Conservation (phyloP, 2,113 vertebrate species). For the Aythya baeri region DNA sequence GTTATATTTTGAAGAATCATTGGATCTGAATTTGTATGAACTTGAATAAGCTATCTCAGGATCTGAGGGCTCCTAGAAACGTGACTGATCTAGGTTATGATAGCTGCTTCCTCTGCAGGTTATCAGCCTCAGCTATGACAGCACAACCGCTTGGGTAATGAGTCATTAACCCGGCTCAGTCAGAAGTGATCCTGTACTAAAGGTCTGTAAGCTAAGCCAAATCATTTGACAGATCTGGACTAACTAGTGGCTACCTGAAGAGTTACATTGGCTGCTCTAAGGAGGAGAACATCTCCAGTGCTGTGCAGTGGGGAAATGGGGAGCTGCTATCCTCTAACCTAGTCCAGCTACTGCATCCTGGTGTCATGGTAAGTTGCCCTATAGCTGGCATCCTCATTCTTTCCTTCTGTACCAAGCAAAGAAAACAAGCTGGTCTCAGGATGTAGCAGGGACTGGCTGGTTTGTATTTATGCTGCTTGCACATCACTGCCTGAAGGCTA, state of each 20-base stretch:
- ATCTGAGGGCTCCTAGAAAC: not conserved
- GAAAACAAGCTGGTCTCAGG: not conserved
- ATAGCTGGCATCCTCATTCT: not conserved
- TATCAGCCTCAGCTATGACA: conserved; percentile 8
- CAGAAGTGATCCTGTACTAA: not conserved
- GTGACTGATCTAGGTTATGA: not conserved
- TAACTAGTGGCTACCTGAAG: not conserved
- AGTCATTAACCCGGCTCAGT: conserved; percentile 27
- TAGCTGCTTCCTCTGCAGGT: not conserved
- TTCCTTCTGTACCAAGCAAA: not conserved
- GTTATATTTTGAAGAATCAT: not conserved
- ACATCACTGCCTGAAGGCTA: not conserved
- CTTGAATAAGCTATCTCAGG: not conserved
- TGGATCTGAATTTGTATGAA: not conserved
- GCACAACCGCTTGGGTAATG: conserved; percentile 29
- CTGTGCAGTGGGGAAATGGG: not conserved
- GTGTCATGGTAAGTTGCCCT: not conserved
- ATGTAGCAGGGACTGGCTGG: not conserved
- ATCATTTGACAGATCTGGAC: not conserved
- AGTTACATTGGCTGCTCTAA: not conserved
- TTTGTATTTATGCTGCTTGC: not conserved
- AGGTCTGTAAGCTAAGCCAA: not conserved
- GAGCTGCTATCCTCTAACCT: not conserved
- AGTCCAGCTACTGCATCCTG: not conserved
- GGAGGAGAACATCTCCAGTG: not conserved